Evolutionary conservation across 64 coral and sea anemone genomes (phyloP), one percentile per base, ranked within the genome.

Genomic region (Acropora yongei): DNA sequence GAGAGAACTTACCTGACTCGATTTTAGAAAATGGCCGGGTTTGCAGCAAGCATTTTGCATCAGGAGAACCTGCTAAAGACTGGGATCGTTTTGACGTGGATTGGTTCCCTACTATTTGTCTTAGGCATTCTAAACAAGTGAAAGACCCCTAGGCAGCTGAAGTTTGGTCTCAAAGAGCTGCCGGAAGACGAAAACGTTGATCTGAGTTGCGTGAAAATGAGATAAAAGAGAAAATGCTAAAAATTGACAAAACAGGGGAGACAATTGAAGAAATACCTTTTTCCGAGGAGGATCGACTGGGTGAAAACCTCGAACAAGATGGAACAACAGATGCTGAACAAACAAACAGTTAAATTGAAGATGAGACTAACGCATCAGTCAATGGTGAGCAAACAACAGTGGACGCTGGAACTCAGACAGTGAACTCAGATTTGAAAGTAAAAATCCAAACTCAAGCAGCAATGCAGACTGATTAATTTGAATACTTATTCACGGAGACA

Each of bases 41-140:
- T 30, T 30, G 30, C 30, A 30, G 30, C 30, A 30, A 30, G 17
- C 88, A 90, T 47, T 94, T 94, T n/a, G 86, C 89, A 2, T 94
- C 72, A 30, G 86, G 92, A 47, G 47, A 79, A 80, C n/a, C 87
- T 58, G 92, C 91, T 19, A 87, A 72, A 84, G 45, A 67, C 57
- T 93, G 91, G 83, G 91, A 93, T 88, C 69, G 17, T 42, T 82
- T 72, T 18, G 80, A 93, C 57, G 74, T 92, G 43, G 90, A 86
- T 79, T 92, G 82, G 71, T 60, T 67, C 51, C 88, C 76, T 48
- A n/a, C 43, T 49, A 3, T 49, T 1, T 14, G 13, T 49, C 63
- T 76, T 92, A 72, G 90, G 46, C 20, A 90, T 39, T 79, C 53
- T 12, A 89, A 89, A 79, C 14, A 78, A 79, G 1, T 71, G 17